Conservation (phyloP, 2,888 invertebrate species). For the Cylindroiulus punctatus region DNA sequence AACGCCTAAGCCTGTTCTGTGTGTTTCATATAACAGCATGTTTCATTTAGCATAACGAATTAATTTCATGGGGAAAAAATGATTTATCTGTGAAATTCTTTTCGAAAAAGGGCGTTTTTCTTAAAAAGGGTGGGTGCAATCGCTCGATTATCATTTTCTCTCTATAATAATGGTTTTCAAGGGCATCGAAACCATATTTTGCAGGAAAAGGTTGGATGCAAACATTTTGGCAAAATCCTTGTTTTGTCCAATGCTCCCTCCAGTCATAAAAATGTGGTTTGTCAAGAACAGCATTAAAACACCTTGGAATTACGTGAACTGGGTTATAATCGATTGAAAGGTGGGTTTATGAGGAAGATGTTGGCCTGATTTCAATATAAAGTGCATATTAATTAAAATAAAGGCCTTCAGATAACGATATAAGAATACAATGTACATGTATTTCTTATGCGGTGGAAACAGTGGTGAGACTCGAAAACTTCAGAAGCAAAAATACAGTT, state of each 20-base stretch:
- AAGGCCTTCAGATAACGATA: neutral
- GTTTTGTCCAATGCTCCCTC: neutral
- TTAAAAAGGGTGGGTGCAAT: constrained; percentile 23
- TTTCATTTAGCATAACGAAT: neutral
- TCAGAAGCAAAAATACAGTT: neutral
- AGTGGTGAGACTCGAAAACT: too few relatives aligned
- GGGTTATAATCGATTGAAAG: neutral
- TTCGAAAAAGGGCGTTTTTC: constrained; percentile 17
- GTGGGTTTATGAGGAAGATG: neutral
- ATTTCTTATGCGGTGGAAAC: neutral
- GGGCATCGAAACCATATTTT: constrained; percentile 19
- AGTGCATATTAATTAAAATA: too few relatives aligned
- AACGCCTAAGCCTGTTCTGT: neutral
- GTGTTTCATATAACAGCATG: neutral
- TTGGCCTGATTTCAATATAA: neutral
- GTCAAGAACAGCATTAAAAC: neutral
- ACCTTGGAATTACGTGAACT: constrained; percentile 29
- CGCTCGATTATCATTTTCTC: neutral
- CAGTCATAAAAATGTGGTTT: neutral
- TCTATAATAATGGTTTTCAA: constrained; percentile 26
- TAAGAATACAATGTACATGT: neutral
- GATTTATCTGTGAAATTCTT: constrained; percentile 16
- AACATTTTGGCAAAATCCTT: neutral
- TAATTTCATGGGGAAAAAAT: neutral
- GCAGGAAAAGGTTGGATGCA: neutral